These are phyloP conservation scores for Pseudachorutes palmiensis DNA, from an alignment of 1,140 invertebrate genomes.

Conservation along the genomic window DNA sequence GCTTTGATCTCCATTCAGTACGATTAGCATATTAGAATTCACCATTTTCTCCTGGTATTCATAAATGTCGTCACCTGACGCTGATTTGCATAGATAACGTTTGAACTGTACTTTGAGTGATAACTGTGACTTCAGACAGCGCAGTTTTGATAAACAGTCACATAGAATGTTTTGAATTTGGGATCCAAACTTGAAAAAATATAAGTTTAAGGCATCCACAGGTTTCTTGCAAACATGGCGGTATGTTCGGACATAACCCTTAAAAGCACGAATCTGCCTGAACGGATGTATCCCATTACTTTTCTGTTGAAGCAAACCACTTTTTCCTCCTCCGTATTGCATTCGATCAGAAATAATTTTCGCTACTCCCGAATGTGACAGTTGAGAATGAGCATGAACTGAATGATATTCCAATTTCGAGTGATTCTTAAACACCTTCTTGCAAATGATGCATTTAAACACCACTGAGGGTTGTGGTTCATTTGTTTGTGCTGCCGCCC, in stretches of 20 bases:
- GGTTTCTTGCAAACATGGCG: not conserved
- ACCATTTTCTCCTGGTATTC: not conserved
- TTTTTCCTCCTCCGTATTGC: not conserved
- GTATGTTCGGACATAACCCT: slow-evolving; percentile 1
- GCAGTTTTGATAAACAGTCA: not conserved
- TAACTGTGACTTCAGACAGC: not conserved
- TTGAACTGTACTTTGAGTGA: not conserved
- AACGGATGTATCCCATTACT: not conserved
- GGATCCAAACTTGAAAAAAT: not conserved
- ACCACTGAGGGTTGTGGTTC: not conserved
- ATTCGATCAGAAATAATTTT: not conserved
- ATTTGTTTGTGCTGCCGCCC: not conserved
- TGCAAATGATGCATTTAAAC: not conserved
- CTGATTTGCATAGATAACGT: not conserved
- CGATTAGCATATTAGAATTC: not conserved
- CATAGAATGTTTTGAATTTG: not conserved
- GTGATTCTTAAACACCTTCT: not conserved
- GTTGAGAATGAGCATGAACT: not conserved
- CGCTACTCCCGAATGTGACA: not conserved
- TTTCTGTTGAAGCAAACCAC: not conserved
- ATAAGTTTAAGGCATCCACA: not conserved
- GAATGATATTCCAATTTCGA: not conserved
- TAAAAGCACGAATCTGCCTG: not conserved
- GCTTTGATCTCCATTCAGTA: not conserved
- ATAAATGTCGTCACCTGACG: not conserved